Evolutionary conservation across 1,140 invertebrate genomes (phyloP), one percentile per base, ranked within the genome.

Genomic region (Kradibia gibbosae): DNA sequence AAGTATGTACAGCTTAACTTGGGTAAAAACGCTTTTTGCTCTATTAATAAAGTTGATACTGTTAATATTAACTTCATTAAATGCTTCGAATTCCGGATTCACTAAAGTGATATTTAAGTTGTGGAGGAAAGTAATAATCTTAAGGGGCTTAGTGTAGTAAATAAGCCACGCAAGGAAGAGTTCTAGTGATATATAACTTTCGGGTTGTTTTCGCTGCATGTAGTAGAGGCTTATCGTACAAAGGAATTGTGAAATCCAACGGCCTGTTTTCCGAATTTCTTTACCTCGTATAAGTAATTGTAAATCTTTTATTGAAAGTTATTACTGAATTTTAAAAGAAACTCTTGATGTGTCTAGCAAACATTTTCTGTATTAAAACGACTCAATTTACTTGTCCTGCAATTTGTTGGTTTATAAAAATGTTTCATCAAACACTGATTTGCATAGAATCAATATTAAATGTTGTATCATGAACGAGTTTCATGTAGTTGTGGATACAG

Each of bases 101-200:
- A 39, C 34, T 7, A n/a, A n/a, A 67, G 34, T n/a, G 62, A 39
- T 39, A 36, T n/a, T 39, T 11, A 67, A 67, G 62, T 39, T 67
- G n/a, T 8, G 62, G 34, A 22, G 34, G n/a, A 67, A 67, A 67
- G 62, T 39, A 67, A 67, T 67, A 67, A 67, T 67, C 17, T 39
- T 34, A 67, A 67, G 62, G 62, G 34, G 34, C 62, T 67, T 39
- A 67, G 62, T 67, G 62, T n/a, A 67, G 62, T 67, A 67, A 67
- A 67, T 67, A 67, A 67, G 62, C 62, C 34, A 34, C 60, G 36
- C 7, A 36, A 67, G 34, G 62, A 36, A 67, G 36, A 67, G 62
- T 39, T 34, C 36, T 5, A 67, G 62, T 39, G 39, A 67, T 67
- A 39, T 67, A 67, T 67, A 67, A 67, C 62, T 67, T 67, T 67